Percentiles rank a stretch among this genome's conserved stretches.
phyloP scores from a whole-genome alignment of 53 echinoderm and acorn worm species.

The Crossaster papposus region DNA sequence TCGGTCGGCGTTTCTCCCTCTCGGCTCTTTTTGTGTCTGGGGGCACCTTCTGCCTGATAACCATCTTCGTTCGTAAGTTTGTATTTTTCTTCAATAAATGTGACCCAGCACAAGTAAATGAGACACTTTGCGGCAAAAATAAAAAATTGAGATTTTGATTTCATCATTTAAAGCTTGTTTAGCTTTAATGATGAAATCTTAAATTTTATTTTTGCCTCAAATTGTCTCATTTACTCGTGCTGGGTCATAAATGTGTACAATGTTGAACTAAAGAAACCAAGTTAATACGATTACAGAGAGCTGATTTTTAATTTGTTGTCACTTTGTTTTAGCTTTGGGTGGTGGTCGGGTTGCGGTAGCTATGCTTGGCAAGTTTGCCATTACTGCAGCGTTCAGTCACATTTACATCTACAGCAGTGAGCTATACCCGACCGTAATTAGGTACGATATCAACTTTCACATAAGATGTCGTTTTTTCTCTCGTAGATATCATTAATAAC shows the following conservation, averaged over 20 bases:
- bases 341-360: slow-evolving; percentile 17
- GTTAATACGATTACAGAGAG: not conserved
- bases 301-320: too few relatives aligned
- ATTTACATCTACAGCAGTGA: slow-evolving; percentile 47
- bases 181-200: too few relatives aligned
- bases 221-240: too few relatives aligned
- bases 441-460: not conserved
- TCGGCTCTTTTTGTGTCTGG: slow-evolving; percentile 19
- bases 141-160: too few relatives aligned
- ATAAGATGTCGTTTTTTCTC: not conserved
- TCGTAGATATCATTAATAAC: too few relatives aligned
- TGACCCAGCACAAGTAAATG: too few relatives aligned
- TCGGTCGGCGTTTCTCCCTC: slow-evolving; percentile 34
- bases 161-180: too few relatives aligned
- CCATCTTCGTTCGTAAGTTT: slow-evolving; percentile 51
- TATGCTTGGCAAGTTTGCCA: slow-evolving; percentile 45
- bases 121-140: too few relatives aligned
- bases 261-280: not conserved
- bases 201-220: too few relatives aligned
- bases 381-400: slow-evolving; percentile 26
- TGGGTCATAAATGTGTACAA: too few relatives aligned
- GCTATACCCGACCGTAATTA: slow-evolving; percentile 31
- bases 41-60: slow-evolving; percentile 48
- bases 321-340: slow-evolving; percentile 5
- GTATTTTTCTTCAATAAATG: too few relatives aligned